phyloP scores from a whole-genome alignment of 2,797 vertebrate genomes.

The Lagodon rhomboides region DNA sequence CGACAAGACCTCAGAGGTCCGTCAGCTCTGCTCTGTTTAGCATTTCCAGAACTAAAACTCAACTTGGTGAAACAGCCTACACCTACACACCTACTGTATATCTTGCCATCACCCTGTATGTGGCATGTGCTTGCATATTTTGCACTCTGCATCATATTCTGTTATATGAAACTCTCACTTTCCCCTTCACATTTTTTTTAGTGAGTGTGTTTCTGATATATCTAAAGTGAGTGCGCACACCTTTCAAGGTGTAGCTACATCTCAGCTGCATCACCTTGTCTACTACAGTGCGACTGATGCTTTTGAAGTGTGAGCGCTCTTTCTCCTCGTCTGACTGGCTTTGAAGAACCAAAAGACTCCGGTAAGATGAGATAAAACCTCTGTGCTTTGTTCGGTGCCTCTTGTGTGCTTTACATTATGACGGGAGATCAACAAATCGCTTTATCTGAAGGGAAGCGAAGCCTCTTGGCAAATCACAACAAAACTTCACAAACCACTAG shows the following conservation, averaged over 20 bases:
- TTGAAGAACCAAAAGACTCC: conserved; percentile 10
- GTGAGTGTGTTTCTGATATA: conserved; percentile 5
- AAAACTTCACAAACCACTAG: background rate
- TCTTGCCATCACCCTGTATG: background rate
- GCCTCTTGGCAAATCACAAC: background rate
- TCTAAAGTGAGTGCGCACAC: conserved; percentile 3
- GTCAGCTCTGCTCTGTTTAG: background rate
- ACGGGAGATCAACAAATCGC: conserved; percentile 1
- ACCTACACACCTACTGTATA: too few relatives aligned
- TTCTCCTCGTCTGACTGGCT: conserved; percentile 5
- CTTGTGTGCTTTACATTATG: background rate
- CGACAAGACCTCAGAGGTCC: too few relatives aligned
- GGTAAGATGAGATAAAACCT: conserved; percentile 17
- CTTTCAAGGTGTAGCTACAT: conserved; percentile 5
- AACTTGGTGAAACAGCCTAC: background rate
- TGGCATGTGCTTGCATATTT: background rate
- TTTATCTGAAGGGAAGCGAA: conserved; percentile 6
- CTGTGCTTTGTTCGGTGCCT: background rate
- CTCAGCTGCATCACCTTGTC: background rate
- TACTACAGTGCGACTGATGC: background rate
- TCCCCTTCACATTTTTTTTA: conserved; percentile 1
- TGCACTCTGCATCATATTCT: background rate
- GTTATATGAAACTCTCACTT: background rate
- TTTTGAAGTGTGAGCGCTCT: conserved; percentile 1
- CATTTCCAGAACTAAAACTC: background rate